Conservation (phyloP, 2,888 invertebrate species). For the Caenorhabditis sp. region DNA sequence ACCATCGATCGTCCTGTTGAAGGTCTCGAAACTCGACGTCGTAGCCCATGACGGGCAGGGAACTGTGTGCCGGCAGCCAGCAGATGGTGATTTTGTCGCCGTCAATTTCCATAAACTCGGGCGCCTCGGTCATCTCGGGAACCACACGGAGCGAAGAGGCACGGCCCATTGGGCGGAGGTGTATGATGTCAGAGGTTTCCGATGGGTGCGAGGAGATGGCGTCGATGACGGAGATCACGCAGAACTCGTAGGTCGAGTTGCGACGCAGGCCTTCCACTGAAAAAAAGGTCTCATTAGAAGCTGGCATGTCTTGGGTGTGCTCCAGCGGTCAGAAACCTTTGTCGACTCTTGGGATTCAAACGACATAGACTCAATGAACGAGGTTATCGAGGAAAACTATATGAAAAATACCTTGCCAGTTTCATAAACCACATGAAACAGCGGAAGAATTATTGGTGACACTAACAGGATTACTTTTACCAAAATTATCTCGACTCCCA, state of each 20-base stretch:
- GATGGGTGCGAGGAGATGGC: conserved; percentile 76
- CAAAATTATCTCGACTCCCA: no score
- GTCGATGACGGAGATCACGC: conserved; percentile 78
- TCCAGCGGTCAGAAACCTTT: no score
- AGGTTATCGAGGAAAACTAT: no score
- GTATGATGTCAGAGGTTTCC: conserved; percentile 80
- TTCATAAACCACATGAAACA: no score
- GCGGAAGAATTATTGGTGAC: no score
- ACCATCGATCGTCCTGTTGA: conserved; percentile 82
- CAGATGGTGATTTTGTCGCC: conserved; percentile 81
- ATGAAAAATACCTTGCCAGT: no score
- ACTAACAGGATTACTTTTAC: no score
- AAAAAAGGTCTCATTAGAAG: conserved; percentile 4
- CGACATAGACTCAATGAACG: no score
- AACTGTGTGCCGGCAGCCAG: conserved; percentile 82
- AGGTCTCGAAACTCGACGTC: conserved; percentile 83
- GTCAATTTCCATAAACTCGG: conserved; percentile 81
- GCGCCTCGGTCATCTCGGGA: conserved; percentile 79
- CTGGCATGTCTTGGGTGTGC: no score
- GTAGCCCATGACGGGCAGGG: conserved; percentile 82
- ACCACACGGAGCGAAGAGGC: conserved; percentile 64
- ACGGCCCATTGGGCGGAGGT: conserved; percentile 75
- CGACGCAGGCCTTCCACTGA: conserved; percentile 81
- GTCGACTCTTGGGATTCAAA: no score
- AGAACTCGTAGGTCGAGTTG: conserved; percentile 83